Evolutionary conservation across 1,140 invertebrate species (phyloP).

Genomic region (Calliphora vicina): DNA sequence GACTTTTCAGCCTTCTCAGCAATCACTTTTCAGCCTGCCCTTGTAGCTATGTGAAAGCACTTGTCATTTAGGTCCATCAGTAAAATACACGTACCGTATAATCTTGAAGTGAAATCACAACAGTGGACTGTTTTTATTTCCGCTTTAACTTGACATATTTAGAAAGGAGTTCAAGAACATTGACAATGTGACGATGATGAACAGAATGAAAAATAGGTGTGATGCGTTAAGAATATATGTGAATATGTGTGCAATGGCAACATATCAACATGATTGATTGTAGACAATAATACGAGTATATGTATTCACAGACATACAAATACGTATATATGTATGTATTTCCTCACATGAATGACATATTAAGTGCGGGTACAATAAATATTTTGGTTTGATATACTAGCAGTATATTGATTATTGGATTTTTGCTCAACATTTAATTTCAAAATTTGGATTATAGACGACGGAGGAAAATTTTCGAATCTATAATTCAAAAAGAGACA

Average conservation of each 20-base stretch:
- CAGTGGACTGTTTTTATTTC: background rate
- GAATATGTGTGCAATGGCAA: background rate
- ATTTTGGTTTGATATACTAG: too few species aligned
- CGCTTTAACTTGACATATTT: background rate
- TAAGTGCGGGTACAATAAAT: too few species aligned
- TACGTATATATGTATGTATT: background rate
- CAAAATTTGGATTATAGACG: too few species aligned
- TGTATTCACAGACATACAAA: background rate
- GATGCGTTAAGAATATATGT: background rate
- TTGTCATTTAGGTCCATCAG: background rate
- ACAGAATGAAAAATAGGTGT: background rate
- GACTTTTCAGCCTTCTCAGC: too few species aligned
- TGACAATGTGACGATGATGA: background rate
- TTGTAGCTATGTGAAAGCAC: background rate
- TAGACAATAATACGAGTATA: background rate
- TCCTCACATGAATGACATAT: background rate
- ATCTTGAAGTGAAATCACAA: background rate
- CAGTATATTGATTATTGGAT: too few species aligned
- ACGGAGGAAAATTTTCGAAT: too few species aligned
- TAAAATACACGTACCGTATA: background rate
- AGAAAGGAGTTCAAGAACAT: background rate
- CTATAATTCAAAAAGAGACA: too few species aligned
- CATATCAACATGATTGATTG: slow-evolving; percentile 19
- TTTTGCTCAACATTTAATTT: too few species aligned
- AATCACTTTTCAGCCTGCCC: background rate